Evolutionary conservation across 2,888 invertebrate genomes (phyloP), one percentile per base, ranked within the genome.

Genomic region (Cetonia aurata): DNA sequence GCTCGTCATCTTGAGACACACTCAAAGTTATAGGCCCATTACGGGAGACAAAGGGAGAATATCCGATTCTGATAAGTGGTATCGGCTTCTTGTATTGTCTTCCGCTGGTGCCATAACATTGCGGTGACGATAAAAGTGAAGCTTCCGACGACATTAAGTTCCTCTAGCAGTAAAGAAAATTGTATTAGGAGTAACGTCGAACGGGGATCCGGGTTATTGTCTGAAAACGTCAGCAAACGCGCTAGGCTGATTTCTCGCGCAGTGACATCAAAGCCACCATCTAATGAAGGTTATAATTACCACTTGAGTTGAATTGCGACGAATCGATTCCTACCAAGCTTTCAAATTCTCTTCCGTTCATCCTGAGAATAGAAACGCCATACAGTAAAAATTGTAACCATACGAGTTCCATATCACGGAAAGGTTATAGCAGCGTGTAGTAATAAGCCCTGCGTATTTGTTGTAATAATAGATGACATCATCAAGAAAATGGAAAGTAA

Each of bases 11-110:
- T 37, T 19, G 31, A 50, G 12, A 12, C 37, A 52, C 50, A 33
- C 13, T 65, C n/a, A 50, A 65, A 37, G 19, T 37, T 65, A 50
- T 65, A 33, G 17, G 15, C 15, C 62, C 62, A 65, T 65, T 65
- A 65, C 25, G 50, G 25, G 41, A 37, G 50, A 65, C 50, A 65
- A 65, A 41, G 37, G 50, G 37, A 65, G 42, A 65, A 65, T 65
- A 65, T 65, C 62, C 62, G 62, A 65, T 65, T 65, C 62, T 65
- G 62, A 65, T 65, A 65, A 65, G 62, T 65, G 62, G 62, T 65
- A 65, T 65, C 62, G 62, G 62, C 52, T 50, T 52, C 50, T 17
- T 50, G 62, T 65, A 65, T 65, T 65, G 62, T 65, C 62, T 65
- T n/a, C 13, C 50, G 17, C 17, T 19, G 48, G 37, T n/a, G 17